A percentile compares a stretch with the other conserved stretches of the same genome.
These are phyloP conservation scores for Eupleurogrammus muticus DNA, from an alignment of 2,797 vertebrate genomes.

Conservation along the genomic window DNA sequence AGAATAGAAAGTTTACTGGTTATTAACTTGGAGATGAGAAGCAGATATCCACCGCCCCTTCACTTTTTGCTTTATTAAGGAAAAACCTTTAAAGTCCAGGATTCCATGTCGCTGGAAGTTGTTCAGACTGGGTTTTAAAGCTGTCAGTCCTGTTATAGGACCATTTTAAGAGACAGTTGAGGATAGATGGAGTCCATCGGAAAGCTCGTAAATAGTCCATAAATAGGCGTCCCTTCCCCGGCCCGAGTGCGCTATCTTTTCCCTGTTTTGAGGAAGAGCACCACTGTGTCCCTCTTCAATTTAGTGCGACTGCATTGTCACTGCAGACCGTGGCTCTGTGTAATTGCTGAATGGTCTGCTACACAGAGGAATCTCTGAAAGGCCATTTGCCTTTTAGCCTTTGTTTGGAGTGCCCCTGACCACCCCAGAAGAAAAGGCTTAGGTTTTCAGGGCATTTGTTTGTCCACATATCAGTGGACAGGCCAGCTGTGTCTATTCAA, in stretches of 20 bases:
- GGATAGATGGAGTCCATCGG: slow-evolving; percentile 62
- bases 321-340: slow-evolving; percentile 55
- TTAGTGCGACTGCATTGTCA: slow-evolving; percentile 44
- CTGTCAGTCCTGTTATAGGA: slow-evolving; percentile 66
- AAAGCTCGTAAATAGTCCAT: slow-evolving; percentile 78
- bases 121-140: slow-evolving; percentile 58
- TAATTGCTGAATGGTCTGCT: slow-evolving; percentile 80
- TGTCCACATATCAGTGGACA: slow-evolving; percentile 88
- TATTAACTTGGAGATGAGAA: slow-evolving; percentile 93
- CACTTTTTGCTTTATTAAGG: slow-evolving; percentile 38
- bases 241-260: slow-evolving; percentile 33
- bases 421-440: slow-evolving; percentile 84
- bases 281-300: slow-evolving; percentile 22
- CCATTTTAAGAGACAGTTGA: slow-evolving; percentile 69
- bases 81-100: slow-evolving; percentile 46
- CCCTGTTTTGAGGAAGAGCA: slow-evolving; percentile 34
- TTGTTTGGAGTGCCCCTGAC: slow-evolving; percentile 87
- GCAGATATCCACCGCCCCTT: slow-evolving; percentile 88
- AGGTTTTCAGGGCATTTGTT: slow-evolving; percentile 85
- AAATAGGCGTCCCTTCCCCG: slow-evolving; percentile 16
- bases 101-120: slow-evolving; percentile 55
- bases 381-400: slow-evolving; percentile 82
- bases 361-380: slow-evolving; percentile 87
- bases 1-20: slow-evolving; percentile 91
- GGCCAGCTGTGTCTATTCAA: slow-evolving; percentile 90